These are phyloP conservation scores for Ophraella communa DNA, from an alignment of 2,888 invertebrate genomes.

Conservation along the genomic window DNA sequence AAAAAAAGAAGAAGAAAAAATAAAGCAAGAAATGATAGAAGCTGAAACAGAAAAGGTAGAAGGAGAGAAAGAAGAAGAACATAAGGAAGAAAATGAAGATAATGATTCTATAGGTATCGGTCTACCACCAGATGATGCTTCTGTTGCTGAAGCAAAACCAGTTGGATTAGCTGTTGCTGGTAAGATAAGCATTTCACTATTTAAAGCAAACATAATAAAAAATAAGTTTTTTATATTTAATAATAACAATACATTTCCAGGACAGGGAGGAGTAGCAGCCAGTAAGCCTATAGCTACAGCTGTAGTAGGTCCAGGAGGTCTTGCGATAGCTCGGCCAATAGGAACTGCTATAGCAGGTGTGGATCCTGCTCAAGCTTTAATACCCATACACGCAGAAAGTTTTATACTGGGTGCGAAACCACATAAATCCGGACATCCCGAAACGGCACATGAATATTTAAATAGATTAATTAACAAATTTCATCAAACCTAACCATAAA, in stretches of 20 bases:
- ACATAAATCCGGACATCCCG: conserved; percentile 18
- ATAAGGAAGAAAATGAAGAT: conserved; percentile 55
- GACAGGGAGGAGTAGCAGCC: conserved; percentile 74
- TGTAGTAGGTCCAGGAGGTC: conserved; percentile 71
- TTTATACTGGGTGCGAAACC: conserved; percentile 34
- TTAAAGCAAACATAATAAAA: not conserved
- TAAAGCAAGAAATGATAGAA: conserved; percentile 38
- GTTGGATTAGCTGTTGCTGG: conserved; percentile 65
- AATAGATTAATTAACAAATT: conserved; percentile 56
- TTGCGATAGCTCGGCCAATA: conserved; percentile 74
- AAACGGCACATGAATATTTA: conserved; percentile 49
- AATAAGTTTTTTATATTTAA: not conserved
- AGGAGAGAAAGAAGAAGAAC: conserved; percentile 45
- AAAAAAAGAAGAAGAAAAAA: conserved; percentile 40
- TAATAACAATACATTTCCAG: conserved; percentile 56
- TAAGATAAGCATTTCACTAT: conserved; percentile 34
- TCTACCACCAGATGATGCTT: conserved; percentile 66
- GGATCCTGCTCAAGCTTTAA: conserved; percentile 61
- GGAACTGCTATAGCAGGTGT: conserved; percentile 80
- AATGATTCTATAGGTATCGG: conserved; percentile 61
- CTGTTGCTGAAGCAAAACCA: conserved; percentile 79
- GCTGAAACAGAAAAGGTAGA: conserved; percentile 34
- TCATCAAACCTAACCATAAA: conserved; percentile 49
- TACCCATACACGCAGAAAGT: conserved; percentile 53
- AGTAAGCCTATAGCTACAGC: conserved; percentile 76